Evolutionary conservation across 2,888 invertebrate species (phyloP).

Genomic region (Griposia aprilina): DNA sequence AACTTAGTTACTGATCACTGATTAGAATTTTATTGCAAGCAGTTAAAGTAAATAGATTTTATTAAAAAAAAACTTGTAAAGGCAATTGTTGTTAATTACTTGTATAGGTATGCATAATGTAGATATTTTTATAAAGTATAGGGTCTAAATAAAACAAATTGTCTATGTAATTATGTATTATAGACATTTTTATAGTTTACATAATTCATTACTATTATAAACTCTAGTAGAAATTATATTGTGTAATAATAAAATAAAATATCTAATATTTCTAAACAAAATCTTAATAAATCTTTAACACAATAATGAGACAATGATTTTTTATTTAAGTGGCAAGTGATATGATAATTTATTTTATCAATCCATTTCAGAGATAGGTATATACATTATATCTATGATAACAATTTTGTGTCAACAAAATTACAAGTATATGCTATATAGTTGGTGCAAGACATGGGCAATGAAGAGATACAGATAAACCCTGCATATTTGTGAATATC

Average conservation of each 20-base stretch:
- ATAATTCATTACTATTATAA: constrained; percentile 88
- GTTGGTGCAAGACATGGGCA: constrained; percentile 76
- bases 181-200: constrained; percentile 90
- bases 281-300: constrained; percentile 78
- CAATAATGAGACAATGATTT: constrained; percentile 82
- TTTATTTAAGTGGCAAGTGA: constrained; percentile 91
- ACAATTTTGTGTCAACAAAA: constrained; percentile 73
- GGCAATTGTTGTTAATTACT: neutral
- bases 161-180: constrained; percentile 90
- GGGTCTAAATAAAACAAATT: constrained; percentile 75
- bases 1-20: neutral
- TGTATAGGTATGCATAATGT: neutral
- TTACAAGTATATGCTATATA: constrained; percentile 72
- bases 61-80: neutral
- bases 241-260: constrained; percentile 79
- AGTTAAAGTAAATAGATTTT: neutral
- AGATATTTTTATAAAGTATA: constrained; percentile 16
- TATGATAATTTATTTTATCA: constrained; percentile 87
- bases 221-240: constrained; percentile 83
- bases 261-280: constrained; percentile 81
- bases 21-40: neutral
- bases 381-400: constrained; percentile 79
- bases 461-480: constrained; percentile 75
- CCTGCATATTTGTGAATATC: constrained; percentile 77
- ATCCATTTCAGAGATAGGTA: constrained; percentile 74